Conservation (phyloP, 2,113 vertebrate species). For the Sigmodon hispidus region DNA sequence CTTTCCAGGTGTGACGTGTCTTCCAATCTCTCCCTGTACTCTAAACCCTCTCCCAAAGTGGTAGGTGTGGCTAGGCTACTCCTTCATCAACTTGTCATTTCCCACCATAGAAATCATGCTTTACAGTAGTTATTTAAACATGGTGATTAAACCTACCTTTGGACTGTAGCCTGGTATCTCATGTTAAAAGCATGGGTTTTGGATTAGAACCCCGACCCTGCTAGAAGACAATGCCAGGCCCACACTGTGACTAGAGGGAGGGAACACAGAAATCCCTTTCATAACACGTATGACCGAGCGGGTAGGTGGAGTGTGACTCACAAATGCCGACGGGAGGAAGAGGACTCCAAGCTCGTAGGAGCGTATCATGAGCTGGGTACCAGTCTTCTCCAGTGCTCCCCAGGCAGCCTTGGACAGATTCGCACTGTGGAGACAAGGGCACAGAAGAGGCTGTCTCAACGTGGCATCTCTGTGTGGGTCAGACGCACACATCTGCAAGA, state of each 20-base stretch:
- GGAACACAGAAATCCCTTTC: not conserved
- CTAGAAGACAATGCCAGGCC: rapidly evolving
- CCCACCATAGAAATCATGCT: not conserved
- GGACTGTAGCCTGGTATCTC: not conserved
- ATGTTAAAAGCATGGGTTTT: not conserved
- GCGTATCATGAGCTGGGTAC: slow-evolving; percentile 95
- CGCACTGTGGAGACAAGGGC: slow-evolving; percentile 86
- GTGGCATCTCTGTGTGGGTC: not conserved
- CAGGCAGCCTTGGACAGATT: slow-evolving; percentile 99
- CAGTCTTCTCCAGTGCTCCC: slow-evolving; percentile 96
- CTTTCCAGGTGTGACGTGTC: not conserved
- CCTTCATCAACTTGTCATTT: not conserved
- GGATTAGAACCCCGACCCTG: not conserved
- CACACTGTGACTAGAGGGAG: not conserved
- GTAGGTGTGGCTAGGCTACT: not conserved
- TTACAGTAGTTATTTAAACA: not conserved
- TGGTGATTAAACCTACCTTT: not conserved
- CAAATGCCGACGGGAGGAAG: slow-evolving; percentile 94
- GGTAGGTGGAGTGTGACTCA: slow-evolving; percentile 86
- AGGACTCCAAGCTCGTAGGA: slow-evolving; percentile 98
- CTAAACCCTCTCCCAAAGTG: too few relatives aligned
- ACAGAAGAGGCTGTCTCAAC: not conserved
- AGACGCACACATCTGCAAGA: slow-evolving; percentile 4
- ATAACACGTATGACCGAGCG: rapidly evolving
- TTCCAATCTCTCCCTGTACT: rapidly evolving